Conservation (phyloP, 1,140 invertebrate species). For the Eurosta solidaginis region DNA sequence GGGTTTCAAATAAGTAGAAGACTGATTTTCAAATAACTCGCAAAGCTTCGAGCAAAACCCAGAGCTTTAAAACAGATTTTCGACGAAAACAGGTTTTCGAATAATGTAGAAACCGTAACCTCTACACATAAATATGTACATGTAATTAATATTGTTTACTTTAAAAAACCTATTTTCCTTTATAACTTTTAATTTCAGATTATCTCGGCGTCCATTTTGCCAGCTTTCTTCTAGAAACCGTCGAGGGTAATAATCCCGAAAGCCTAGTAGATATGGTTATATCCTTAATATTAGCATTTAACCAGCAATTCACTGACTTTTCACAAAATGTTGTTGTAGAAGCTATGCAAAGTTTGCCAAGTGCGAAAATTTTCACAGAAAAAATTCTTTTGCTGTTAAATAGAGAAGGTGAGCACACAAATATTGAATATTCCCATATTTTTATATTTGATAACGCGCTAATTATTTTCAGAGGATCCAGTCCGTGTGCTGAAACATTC, state of each 20-base stretch:
- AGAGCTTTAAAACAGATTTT: too few species aligned
- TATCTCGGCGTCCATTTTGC: conserved; percentile 81
- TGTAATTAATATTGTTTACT: background rate
- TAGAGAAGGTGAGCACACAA: conserved; percentile 86
- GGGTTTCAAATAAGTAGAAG: too few species aligned
- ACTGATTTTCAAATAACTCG: too few species aligned
- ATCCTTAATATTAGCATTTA: conserved; percentile 83
- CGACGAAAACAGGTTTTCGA: too few species aligned
- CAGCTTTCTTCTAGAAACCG: conserved; percentile 75
- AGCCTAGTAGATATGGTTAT: conserved; percentile 81
- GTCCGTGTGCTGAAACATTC: conserved; percentile 82
- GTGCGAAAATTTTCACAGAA: conserved; percentile 86
- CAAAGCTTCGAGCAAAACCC: too few species aligned
- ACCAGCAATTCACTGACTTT: conserved; percentile 77
- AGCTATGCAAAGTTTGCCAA: conserved; percentile 70
- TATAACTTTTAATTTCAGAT: conserved; percentile 68
- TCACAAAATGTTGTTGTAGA: conserved; percentile 77
- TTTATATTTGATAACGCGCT: background rate
- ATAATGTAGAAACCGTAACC: too few species aligned
- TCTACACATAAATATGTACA: background rate
- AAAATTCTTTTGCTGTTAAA: conserved; percentile 86
- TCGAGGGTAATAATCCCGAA: conserved; percentile 80
- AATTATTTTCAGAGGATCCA: conserved; percentile 75
- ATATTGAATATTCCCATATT: background rate
- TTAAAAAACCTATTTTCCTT: background rate